Evolutionary conservation across 2,888 invertebrate genomes (phyloP), one percentile per base, ranked within the genome.

Genomic region (Serrognathus titanus): DNA sequence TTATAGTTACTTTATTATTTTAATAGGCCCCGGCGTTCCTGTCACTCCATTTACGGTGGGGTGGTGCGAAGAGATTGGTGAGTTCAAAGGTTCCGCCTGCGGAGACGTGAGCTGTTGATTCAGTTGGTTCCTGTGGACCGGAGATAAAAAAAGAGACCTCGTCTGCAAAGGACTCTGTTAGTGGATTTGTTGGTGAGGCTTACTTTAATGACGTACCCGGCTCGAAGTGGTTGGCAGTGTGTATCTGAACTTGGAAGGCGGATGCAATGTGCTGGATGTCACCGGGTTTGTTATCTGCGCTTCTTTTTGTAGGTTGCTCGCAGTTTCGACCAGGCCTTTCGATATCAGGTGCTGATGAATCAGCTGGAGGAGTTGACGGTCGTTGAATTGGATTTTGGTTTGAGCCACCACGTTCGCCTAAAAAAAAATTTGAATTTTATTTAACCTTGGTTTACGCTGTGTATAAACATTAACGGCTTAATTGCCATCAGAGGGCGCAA

Each of bases 341-440:
- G 85, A 83, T 36, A 85, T 73, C 51, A 98, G 81, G 79, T 97
- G 96, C 55, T 92, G 89, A 70, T 93, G 88, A 47, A 99, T 95
- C 9, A 99, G 80, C 74, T 95, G 93, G 65, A 95, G 85, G 37
- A 99, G 80, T 76, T 99, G 97, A 45, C 90, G 87, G 74, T 95
- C 94, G 77, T 97, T 94, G 81, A 92, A 99, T 70, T 90, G 90
- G 58, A 99, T 97, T 62, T 91, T 88, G 0, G 98, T 98, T 78
- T 97, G 95, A 0, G 97, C 96, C 0, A 98, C 95, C 45, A 98
- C 93, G 77, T 94, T 94, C 0, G 96, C 92, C 88, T 87, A 71
- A 1, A 70, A 72, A n/a, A 37, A 38, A 40, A 5, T 5, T n/a
- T 45, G 2, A 35, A 37, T 12, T 8, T 24, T 16, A 48, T 36